A percentile compares a stretch with the other conserved stretches of the same genome.
These are phyloP conservation scores for Chrysomela aeneicollis DNA, from an alignment of 2,888 invertebrate genomes.

Conservation along the genomic window DNA sequence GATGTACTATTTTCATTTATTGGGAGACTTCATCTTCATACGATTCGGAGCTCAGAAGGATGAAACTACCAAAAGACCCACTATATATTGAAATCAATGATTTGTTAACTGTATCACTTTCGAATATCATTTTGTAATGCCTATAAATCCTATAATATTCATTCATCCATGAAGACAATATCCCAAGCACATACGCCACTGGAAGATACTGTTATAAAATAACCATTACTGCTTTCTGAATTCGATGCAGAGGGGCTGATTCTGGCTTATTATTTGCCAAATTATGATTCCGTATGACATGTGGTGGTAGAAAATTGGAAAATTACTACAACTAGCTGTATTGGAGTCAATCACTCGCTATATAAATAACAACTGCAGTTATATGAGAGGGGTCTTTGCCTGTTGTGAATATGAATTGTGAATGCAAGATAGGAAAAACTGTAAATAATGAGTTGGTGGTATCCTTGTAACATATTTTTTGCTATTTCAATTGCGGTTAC, in stretches of 20 bases:
- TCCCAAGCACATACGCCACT: slow-evolving; percentile 26
- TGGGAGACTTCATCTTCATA: no score
- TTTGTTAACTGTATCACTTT: no score
- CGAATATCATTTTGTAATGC: no score
- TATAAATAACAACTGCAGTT: slow-evolving; percentile 1
- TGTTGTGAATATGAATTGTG: background rate
- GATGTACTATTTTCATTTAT: no score
- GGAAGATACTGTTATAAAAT: slow-evolving; percentile 23
- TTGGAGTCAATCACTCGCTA: slow-evolving; percentile 34
- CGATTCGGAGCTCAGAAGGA: no score
- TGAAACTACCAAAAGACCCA: no score
- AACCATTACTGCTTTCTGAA: slow-evolving; percentile 19
- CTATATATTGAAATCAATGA: no score
- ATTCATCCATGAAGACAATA: no score
- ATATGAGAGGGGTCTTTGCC: slow-evolving; percentile 16
- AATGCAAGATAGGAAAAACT: background rate
- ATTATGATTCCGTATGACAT: slow-evolving; percentile 48
- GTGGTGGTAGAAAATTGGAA: slow-evolving; percentile 48
- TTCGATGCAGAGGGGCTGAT: slow-evolving; percentile 9
- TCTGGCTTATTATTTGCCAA: slow-evolving; percentile 40
- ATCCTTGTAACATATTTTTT: slow-evolving; percentile 16
- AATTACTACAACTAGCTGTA: slow-evolving; percentile 44
- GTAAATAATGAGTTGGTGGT: background rate
- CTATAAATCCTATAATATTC: no score
- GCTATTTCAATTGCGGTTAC: slow-evolving; percentile 8